Percentiles rank a stretch among this genome's conserved stretches.
phyloP scores from a whole-genome alignment of 23 tunicate genomes.

The Ciona savignyi region DNA sequence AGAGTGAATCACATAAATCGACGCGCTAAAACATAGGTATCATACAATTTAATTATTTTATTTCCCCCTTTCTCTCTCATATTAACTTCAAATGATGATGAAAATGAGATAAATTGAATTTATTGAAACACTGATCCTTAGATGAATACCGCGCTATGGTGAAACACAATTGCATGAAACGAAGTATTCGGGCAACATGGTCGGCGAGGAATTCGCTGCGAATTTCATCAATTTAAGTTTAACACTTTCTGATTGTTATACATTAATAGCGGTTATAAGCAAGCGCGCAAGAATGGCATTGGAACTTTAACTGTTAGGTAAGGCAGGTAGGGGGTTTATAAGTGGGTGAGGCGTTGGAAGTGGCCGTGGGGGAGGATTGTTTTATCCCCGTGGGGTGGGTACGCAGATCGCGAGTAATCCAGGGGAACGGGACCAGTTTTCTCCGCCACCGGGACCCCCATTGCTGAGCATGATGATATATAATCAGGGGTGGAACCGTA shows the following conservation, averaged over 20 bases:
- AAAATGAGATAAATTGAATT: no score
- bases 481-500: constrained; percentile 39
- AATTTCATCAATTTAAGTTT: neutral
- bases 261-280: constrained; percentile 1
- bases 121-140: no score
- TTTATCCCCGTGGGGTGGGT: constrained; percentile 2
- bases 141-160: no score
- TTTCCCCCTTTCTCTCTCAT: no score
- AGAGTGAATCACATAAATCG: no score
- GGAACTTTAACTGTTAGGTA: neutral
- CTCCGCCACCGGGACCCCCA: neutral
- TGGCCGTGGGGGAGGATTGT: constrained; percentile 13
- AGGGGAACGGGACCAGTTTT: constrained; percentile 19
- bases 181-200: no score
- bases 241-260: neutral
- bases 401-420: constrained; percentile 34
- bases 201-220: neutral
- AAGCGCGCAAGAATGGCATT: neutral
- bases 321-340: constrained; percentile 2
- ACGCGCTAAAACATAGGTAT: no score
- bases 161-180: no score
- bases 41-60: no score
- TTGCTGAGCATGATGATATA: constrained; percentile 8
- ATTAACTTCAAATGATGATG: no score
- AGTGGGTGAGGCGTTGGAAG: constrained; percentile 17